phyloP scores from a whole-genome alignment of 1,140 invertebrate species.

The Hylaeus volcanicus region DNA sequence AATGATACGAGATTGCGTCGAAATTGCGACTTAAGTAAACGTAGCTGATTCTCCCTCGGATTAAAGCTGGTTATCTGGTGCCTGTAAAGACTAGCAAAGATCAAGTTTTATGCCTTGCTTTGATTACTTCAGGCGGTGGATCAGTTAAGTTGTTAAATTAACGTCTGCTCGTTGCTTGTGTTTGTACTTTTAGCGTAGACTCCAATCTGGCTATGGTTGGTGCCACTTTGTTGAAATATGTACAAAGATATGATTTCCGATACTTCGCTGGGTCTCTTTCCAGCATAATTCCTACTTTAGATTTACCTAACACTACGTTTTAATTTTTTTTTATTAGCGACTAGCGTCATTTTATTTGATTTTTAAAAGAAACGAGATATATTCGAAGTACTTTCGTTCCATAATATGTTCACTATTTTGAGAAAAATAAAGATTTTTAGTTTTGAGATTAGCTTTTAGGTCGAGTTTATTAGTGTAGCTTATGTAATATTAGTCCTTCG shows the following conservation, averaged over 20 bases:
- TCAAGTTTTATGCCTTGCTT: not conserved
- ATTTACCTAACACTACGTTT: too few relatives aligned
- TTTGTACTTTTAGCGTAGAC: not conserved
- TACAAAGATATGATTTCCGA: not conserved
- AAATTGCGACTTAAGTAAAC: constrained; percentile 13
- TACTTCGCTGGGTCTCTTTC: too few relatives aligned
- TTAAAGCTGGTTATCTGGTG: constrained; percentile 1
- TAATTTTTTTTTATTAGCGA: too few relatives aligned
- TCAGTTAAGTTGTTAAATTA: constrained; percentile 18
- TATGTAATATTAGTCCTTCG: too few relatives aligned
- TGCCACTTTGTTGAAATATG: not conserved
- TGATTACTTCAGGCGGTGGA: constrained; percentile 26
- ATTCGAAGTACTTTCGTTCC: too few relatives aligned
- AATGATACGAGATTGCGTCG: not conserved
- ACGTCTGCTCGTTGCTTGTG: not conserved
- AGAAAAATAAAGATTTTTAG: too few relatives aligned
- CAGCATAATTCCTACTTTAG: not conserved
- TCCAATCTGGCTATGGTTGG: too few relatives aligned
- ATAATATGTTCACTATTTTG: too few relatives aligned
- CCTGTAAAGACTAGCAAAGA: constrained; percentile 7
- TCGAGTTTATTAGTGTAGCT: too few relatives aligned
- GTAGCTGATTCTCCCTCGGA: not conserved
- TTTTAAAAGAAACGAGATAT: too few relatives aligned
- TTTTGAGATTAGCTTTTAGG: too few relatives aligned
- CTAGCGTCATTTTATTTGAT: too few relatives aligned